Percentiles rank a stretch among this genome's conserved stretches.
These are phyloP conservation scores for Mus minutoides DNA, from an alignment of 2,797 vertebrate species.

Conservation along the genomic window DNA sequence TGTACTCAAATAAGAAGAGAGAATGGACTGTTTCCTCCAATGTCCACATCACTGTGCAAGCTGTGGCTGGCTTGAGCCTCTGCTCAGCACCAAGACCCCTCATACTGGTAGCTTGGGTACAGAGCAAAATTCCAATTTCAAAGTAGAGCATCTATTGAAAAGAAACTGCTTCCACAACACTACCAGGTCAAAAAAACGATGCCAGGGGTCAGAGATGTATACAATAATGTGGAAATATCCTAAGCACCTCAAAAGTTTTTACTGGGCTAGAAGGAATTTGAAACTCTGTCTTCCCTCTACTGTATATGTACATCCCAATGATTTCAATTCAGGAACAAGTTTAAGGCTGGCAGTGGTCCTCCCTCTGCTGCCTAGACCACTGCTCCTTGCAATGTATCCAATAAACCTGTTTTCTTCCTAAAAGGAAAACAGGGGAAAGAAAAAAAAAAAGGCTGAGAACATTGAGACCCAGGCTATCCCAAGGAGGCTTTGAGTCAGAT, in stretches of 20 bases:
- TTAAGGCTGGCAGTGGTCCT: background rate
- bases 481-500: background rate
- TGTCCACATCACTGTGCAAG: background rate
- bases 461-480: background rate
- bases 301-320: background rate
- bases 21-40: background rate
- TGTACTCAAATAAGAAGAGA: too few species aligned
- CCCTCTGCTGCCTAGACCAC: background rate
- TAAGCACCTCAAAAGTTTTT: background rate
- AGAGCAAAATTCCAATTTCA: background rate
- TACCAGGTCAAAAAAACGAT: background rate
- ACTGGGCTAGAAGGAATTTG: background rate
- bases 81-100: background rate
- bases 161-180: background rate
- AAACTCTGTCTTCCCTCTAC: background rate
- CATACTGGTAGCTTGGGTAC: background rate
- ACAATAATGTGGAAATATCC: conserved; percentile 16
- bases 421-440: background rate
- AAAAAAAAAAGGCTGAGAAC: background rate
- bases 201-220: background rate
- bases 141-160: background rate
- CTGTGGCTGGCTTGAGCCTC: background rate
- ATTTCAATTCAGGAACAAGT: conserved; percentile 1
- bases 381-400: background rate
- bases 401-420: background rate